phyloP scores from a whole-genome alignment of 2,797 vertebrate species.

The Chrysocyon brachyurus region DNA sequence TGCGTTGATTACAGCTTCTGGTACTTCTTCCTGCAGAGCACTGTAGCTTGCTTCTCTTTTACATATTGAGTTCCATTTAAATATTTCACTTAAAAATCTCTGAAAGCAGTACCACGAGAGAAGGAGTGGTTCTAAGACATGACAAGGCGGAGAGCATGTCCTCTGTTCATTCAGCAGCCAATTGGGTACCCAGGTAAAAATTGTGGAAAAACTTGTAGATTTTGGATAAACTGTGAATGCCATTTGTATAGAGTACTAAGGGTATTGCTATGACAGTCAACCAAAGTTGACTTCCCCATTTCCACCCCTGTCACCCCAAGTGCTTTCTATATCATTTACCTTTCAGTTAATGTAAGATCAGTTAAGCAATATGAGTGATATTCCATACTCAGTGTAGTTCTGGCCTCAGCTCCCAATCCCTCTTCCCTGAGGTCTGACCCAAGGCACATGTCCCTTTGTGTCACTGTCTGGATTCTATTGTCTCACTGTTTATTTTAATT shows the following conservation, averaged over 20 bases:
- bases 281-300: too few relatives aligned
- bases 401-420: not conserved
- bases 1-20: not conserved
- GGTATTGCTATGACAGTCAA: not conserved
- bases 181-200: not conserved
- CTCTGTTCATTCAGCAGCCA: not conserved
- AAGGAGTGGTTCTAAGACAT: not conserved
- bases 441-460: not conserved
- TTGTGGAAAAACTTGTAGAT: not conserved
- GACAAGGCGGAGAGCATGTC: not conserved
- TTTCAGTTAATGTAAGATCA: not conserved
- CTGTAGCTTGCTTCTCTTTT: not conserved
- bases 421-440: not conserved
- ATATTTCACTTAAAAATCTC: not conserved
- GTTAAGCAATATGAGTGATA: not conserved
- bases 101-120: not conserved
- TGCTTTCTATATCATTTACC: not conserved
- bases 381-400: too few relatives aligned
- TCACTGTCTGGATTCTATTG: not conserved
- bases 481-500: not conserved
- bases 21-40: not conserved
- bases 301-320: too few relatives aligned
- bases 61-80: not conserved
- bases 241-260: not conserved
- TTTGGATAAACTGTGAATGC: not conserved